Percentiles rank a stretch among this genome's conserved stretches.
phyloP scores from a whole-genome alignment of 2,113 vertebrate genomes.

The Dendropsophus ebraccatus region DNA sequence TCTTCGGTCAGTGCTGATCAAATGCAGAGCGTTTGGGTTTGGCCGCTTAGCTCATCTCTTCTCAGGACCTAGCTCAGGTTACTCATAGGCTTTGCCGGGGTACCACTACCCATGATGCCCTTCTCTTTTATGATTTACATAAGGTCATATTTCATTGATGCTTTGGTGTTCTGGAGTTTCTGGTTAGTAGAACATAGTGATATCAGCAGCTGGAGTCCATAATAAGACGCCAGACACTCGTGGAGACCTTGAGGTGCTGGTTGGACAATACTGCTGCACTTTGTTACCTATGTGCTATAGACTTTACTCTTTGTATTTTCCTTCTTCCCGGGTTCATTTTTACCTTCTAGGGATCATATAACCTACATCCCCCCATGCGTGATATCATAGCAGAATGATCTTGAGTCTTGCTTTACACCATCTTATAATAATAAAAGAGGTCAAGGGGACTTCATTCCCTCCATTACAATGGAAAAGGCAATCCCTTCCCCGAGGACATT shows the following conservation, averaged over 20 bases:
- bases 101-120: too few relatives aligned
- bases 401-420: background rate
- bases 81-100: too few relatives aligned
- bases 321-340: background rate
- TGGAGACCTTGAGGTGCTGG: background rate
- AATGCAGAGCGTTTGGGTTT: too few relatives aligned
- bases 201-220: background rate
- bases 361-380: background rate
- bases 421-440: background rate
- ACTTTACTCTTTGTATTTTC: background rate
- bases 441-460: background rate
- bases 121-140: too few relatives aligned
- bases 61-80: too few relatives aligned
- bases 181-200: background rate
- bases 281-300: background rate
- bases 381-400: background rate
- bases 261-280: background rate
- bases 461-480: background rate
- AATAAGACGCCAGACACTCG: background rate
- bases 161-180: too few relatives aligned
- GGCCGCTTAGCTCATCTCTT: too few relatives aligned
- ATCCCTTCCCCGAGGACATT: background rate
- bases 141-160: too few relatives aligned
- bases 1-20: too few relatives aligned
- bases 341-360: background rate